Evolutionary conservation across 2,888 invertebrate genomes (phyloP), one percentile per base, ranked within the genome.

Genomic region (Aromia moschata): DNA sequence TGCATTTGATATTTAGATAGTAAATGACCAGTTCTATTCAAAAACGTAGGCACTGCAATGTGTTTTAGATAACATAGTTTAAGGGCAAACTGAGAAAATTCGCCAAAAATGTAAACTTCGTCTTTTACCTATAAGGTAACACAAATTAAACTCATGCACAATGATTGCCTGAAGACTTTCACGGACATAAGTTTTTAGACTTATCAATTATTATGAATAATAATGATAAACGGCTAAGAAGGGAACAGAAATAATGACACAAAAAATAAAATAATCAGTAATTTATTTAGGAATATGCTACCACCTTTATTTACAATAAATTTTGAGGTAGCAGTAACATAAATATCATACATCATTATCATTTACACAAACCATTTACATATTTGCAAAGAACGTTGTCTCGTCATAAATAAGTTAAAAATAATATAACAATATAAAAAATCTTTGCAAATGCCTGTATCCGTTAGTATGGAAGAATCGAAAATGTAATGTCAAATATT

Each of bases 231-330:
- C 12, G 3, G 36, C 9, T 2, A 36, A 38, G 10, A 14, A 7
- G 53, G 7, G 25, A 25, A 3, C 33, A 41, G 41, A 57, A 54
- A 47, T 58, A 53, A 59, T 54, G 57, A 61, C 9, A 67, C 38
- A 53, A 25, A 7, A 36, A 37, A 57, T 70, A 72, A 71, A 72
- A 72, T 73, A 70, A 58, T 70, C 67, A 71, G 65, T 72, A 70
- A 72, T 72, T 73, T 72, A 77, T 75, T 79, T 80, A 80, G 80
- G 80, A 80, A 79, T 78, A 77, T 76, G 80, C 80, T 80, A 80
- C 80, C 79, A 77, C 77, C 77, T 74, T 72, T 77, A 76, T 79
- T 71, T 76, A 74, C 75, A 77, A 75, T 74, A 70, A 70, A 73
- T 67, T 71, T 68, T 73, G 76, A 77, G 79, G 79, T 79, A 80